Evolutionary conservation across 1,140 invertebrate genomes (phyloP).

Genomic region (Trichoplusia ni): DNA sequence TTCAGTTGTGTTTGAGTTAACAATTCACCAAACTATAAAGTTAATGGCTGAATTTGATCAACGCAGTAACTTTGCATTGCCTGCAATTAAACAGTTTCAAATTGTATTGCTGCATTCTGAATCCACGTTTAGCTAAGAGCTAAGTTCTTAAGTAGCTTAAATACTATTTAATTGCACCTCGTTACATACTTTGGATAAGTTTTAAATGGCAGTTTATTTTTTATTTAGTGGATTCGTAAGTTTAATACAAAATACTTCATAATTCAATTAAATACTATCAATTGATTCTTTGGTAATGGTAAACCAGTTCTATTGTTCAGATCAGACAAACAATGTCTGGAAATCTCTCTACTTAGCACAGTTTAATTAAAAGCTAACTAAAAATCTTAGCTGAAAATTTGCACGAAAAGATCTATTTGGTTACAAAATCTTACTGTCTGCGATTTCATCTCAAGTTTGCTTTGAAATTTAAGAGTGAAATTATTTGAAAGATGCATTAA

Average conservation of each 20-base stretch:
- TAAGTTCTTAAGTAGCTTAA: too few species aligned
- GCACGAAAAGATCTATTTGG: conserved; percentile 5
- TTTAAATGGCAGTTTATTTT: too few species aligned
- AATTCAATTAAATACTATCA: too few species aligned
- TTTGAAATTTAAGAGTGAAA: conserved; percentile 10
- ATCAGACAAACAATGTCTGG: conserved; percentile 25
- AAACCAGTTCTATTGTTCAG: too few species aligned
- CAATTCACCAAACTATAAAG: conserved; percentile 3
- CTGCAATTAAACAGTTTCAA: not conserved
- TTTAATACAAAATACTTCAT: too few species aligned
- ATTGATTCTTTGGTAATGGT: too few species aligned
- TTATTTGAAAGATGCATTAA: not conserved
- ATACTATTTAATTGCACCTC: too few species aligned
- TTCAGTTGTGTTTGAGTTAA: conserved; percentile 8
- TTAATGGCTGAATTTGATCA: not conserved
- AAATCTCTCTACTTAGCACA: conserved; percentile 13
- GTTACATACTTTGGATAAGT: too few species aligned
- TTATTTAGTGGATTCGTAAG: too few species aligned
- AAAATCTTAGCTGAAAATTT: conserved; percentile 17
- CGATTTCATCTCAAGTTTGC: not conserved
- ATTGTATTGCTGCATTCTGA: not conserved
- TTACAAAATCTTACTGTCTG: conserved; percentile 1
- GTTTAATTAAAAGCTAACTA: conserved; percentile 20
- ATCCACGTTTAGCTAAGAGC: too few species aligned
- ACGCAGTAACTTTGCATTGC: not conserved